phyloP scores from a whole-genome alignment of 2,113 vertebrate genomes.

The Mionectes macconnelli region DNA sequence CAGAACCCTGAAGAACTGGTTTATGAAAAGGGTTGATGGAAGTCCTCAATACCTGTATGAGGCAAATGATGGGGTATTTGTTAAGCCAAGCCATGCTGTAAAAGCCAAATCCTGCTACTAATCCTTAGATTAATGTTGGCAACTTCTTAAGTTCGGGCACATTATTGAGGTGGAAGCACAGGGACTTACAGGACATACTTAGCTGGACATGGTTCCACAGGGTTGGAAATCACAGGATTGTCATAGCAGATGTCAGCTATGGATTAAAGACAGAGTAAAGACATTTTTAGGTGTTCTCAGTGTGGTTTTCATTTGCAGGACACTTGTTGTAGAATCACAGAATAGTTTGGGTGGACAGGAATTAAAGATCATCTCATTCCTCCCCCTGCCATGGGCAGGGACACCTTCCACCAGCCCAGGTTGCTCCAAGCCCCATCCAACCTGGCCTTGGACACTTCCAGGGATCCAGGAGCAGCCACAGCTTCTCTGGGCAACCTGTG shows the following conservation, averaged over 20 bases:
- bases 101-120: not conserved
- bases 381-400: not conserved
- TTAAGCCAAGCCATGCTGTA: not conserved
- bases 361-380: not conserved
- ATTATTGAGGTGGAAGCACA: accelerated
- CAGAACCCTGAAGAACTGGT: not conserved
- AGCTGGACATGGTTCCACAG: not conserved
- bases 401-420: not conserved
- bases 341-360: not conserved
- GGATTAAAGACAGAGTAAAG: not conserved
- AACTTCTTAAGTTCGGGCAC: not conserved
- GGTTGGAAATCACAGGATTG: not conserved
- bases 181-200: not conserved
- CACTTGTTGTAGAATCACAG: not conserved
- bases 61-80: not conserved
- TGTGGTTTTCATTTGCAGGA: not conserved
- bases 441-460: not conserved
- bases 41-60: not conserved
- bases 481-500: not conserved
- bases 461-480: not conserved
- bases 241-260: not conserved
- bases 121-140: not conserved
- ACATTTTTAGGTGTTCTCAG: not conserved
- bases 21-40: not conserved
- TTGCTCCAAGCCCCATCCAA: not conserved